phyloP scores from a whole-genome alignment of 2,888 invertebrate genomes.

The Miltochrista miniata region DNA sequence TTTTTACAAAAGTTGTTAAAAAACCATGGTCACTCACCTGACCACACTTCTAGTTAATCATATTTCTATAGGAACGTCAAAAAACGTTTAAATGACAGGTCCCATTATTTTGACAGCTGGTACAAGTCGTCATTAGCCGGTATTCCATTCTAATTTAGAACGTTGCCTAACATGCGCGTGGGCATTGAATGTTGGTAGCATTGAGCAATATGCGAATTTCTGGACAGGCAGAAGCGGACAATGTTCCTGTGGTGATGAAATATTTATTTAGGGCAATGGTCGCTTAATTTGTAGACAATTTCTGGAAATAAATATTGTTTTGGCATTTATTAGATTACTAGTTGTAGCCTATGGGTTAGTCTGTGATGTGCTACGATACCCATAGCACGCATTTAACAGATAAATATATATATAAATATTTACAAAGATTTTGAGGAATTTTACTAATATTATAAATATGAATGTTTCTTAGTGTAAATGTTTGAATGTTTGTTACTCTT shows the following conservation, averaged over 20 bases:
- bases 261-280: neutral
- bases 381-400: no score
- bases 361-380: no score
- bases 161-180: slow-evolving; percentile 56
- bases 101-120: slow-evolving; percentile 45
- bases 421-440: no score
- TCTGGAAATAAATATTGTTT: neutral
- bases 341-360: no score
- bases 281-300: neutral
- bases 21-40: neutral
- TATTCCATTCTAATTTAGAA: slow-evolving; percentile 66
- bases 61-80: slow-evolving; percentile 24
- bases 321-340: no score
- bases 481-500: no score
- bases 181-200: slow-evolving; percentile 42
- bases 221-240: slow-evolving; percentile 9
- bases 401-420: no score
- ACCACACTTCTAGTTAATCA: slow-evolving; percentile 21
- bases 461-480: no score
- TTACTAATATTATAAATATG: no score
- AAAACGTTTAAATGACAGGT: slow-evolving; percentile 33
- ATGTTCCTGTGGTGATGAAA: slow-evolving; percentile 3
- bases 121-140: slow-evolving; percentile 45
- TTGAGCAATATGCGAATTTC: slow-evolving; percentile 60
- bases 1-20: no score